phyloP scores from a whole-genome alignment of 2,797 vertebrate species.

The Cuniculus paca region DNA sequence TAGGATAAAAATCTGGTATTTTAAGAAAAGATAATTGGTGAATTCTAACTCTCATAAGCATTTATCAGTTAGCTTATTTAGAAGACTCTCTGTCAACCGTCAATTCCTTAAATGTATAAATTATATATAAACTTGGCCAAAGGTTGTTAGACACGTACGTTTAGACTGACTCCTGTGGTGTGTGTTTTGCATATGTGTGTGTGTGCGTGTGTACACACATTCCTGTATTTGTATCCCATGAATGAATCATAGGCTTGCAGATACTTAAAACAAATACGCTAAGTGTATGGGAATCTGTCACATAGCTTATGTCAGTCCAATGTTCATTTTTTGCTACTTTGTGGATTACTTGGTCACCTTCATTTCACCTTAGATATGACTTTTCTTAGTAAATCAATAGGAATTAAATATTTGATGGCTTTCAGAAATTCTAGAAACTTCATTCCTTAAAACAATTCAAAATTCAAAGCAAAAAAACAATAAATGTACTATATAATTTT shows the following conservation, averaged over 20 bases:
- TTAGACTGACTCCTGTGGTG: neutral
- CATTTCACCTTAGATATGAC: neutral
- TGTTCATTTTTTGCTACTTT: neutral
- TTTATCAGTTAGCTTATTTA: neutral
- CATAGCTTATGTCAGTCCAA: neutral
- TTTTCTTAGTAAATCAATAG: slow-evolving; percentile 34
- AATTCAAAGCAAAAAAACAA: slow-evolving; percentile 46
- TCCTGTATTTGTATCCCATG: neutral
- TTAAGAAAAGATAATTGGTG: neutral
- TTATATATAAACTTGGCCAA: neutral
- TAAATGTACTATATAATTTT: neutral
- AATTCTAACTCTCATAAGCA: neutral
- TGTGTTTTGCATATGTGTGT: too few species aligned
- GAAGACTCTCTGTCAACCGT: neutral
- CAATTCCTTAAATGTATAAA: neutral
- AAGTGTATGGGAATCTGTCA: neutral
- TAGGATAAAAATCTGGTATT: neutral
- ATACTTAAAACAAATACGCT: neutral
- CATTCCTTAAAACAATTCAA: slow-evolving; percentile 62
- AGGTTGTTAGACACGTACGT: neutral
- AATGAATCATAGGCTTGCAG: neutral
- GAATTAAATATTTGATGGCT: neutral
- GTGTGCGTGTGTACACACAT: rapidly evolving
- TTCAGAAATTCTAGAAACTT: slow-evolving; percentile 56
- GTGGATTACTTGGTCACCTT: neutral